Evolutionary conservation across 2,888 invertebrate species (phyloP), one percentile per base, ranked within the genome.

Genomic region (Cephus runcator): DNA sequence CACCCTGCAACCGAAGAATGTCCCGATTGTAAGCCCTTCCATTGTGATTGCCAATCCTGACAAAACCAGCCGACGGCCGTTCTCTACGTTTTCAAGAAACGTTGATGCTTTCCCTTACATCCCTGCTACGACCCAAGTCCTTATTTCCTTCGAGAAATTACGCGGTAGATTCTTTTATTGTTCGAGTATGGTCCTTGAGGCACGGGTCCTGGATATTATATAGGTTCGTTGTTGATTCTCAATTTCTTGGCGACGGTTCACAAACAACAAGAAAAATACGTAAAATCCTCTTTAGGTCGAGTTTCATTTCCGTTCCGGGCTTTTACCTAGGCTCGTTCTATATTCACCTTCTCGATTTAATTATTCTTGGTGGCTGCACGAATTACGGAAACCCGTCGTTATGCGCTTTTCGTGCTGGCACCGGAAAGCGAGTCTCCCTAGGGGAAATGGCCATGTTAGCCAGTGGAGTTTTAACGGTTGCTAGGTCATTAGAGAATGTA

Each of bases 401-500:
- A 56, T 56, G 56, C 56, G 56, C 56, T 56, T 56, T 56, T 56
- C 56, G 56, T 56, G 23, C 56, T 56, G 56, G 56, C 56, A 56
- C 56, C 56, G 23, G 56, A 15, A 56, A 56, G 56, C 56, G 56
- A 56, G 23, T 56, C 15, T 23, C 23, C 56, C 56, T 56, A 56
- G 56, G 9, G 79, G 75, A 81, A 81, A 82, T 81, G 81, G 79
- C 77, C 71, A 80, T 76, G 69, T 80, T 81, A 78, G 80, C 78
- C 80, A 80, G 81, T 81, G 77, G 81, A 82, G 79, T 83, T 81
- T 82, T 81, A 79, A 82, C 79, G 78, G 75, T 36, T 78, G 76
- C 68, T 76, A 81, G 82, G 76, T 82, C 83, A 80, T 82, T 81
- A 79, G 81, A 79, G 81, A 80, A 81, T 75, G 73, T 73, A 56